Evolutionary conservation across 2,113 vertebrate genomes (phyloP), one percentile per base, ranked within the genome.

Genomic region (Girardinichthys multiradiatus): DNA sequence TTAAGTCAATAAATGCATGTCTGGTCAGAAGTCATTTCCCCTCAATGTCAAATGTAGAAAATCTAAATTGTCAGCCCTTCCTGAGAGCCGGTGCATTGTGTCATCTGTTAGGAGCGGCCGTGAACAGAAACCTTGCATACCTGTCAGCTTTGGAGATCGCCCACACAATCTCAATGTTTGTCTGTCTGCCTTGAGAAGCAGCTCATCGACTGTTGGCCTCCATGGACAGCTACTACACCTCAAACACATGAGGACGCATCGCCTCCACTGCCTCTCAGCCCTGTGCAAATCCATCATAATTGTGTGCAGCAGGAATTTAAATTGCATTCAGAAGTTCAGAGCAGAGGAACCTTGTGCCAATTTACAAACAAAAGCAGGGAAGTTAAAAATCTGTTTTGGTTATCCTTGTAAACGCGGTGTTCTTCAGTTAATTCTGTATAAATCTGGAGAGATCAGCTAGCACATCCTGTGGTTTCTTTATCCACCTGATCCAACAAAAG

Each of bases 231-330:
- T 30, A 54, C 68, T 79, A 60, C 67, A 74, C 68, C 70, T 33
- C 77, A 64, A 75, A 71, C 65, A 70, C 51, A n/a, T 62, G 66
- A 48, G 78, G 13, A 70, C 54, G 35, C 88, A 54, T 74, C 78
- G 37, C 89, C 87, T 81, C 83, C 83, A 60, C 76, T 63, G 74
- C 89, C 81, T 85, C 77, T 74, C 76, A 84, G 87, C 82, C 87
- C 80, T 61, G 27, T 73, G 81, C 89, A 84, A 84, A 91, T 92
- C 90, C 86, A 88, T 90, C 87, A 91, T 87, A 89, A 90, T 90
- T 91, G 91, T 87, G 65, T 83, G 82, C 85, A 82, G 88, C 83
- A 88, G 77, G 76, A 87, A 81, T 89, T 90, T 63, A 87, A 92
- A 91, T 85, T 72, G 79, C 86, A 81, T 75, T 68, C 65, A 61